Evolutionary conservation across 2,888 invertebrate genomes (phyloP).

Genomic region (Steinernema scapterisci): DNA sequence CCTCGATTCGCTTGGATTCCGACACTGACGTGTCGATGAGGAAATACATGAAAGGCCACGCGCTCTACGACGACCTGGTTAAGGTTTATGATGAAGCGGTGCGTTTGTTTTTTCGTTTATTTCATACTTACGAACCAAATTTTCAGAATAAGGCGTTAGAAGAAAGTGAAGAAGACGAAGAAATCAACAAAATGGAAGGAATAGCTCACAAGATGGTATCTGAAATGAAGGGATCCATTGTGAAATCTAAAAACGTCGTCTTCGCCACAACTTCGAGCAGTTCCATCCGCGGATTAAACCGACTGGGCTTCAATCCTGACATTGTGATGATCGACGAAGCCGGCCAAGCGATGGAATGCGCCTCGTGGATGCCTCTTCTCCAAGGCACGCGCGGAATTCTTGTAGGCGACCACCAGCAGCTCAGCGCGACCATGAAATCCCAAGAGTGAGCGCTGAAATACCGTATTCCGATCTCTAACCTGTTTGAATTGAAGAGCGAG

Average conservation of each 20-base stretch:
- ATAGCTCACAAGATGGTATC: neutral
- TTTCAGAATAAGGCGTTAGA: neutral
- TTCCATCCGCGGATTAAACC: slow-evolving; percentile 35
- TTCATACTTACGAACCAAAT: neutral
- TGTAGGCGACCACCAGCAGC: slow-evolving; percentile 62
- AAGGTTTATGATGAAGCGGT: slow-evolving; percentile 19
- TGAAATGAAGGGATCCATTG: slow-evolving; percentile 27
- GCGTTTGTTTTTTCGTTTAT: too few relatives aligned
- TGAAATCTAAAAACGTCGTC: slow-evolving; percentile 25
- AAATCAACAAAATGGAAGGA: neutral
- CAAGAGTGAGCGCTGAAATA: slow-evolving; percentile 8
- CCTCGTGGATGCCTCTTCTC: slow-evolving; percentile 42
- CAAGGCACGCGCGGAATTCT: slow-evolving; percentile 48
- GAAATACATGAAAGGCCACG: slow-evolving; percentile 21
- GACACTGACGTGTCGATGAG: slow-evolving; percentile 6
- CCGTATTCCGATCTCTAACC: neutral
- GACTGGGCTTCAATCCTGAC: slow-evolving; percentile 42
- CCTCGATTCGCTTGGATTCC: neutral
- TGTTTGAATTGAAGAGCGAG: slow-evolving; percentile 36
- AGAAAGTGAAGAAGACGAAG: neutral
- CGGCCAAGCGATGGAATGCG: slow-evolving; percentile 44
- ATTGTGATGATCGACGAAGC: slow-evolving; percentile 48
- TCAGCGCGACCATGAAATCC: slow-evolving; percentile 40
- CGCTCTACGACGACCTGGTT: slow-evolving; percentile 17
- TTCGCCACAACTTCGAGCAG: slow-evolving; percentile 30